A percentile compares a stretch with the other conserved stretches of the same genome.
These are phyloP conservation scores for Rhagonycha lutea DNA, from an alignment of 2,888 invertebrate genomes.

Conservation along the genomic window DNA sequence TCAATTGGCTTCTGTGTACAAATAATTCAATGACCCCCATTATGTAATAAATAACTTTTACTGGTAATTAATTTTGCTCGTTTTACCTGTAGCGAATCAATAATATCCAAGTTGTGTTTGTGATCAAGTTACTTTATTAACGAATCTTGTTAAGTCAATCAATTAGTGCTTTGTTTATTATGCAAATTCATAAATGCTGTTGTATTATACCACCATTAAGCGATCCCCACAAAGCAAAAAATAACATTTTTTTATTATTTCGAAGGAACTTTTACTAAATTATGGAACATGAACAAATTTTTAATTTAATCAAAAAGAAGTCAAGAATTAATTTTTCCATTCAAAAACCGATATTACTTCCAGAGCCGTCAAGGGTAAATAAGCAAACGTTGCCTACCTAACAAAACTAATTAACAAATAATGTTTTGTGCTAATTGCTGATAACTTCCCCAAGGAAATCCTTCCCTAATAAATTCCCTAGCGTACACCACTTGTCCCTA, in stretches of 20 bases:
- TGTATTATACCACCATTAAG: background rate
- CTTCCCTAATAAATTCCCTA: slow-evolving; percentile 9
- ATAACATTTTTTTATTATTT: background rate
- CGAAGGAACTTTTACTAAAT: background rate
- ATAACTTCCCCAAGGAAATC: slow-evolving; percentile 2
- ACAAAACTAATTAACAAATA: slow-evolving; percentile 9
- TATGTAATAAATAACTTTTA: background rate
- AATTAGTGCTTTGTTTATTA: background rate
- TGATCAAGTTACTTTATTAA: background rate
- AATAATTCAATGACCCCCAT: background rate
- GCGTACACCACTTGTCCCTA: slow-evolving; percentile 34
- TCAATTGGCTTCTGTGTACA: background rate
- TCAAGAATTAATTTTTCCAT: background rate
- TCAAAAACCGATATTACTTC: background rate
- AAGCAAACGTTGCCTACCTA: background rate
- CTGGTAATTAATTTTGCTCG: background rate
- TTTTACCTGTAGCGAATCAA: background rate
- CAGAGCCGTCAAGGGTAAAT: background rate
- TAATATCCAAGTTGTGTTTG: background rate
- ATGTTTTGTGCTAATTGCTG: slow-evolving; percentile 7
- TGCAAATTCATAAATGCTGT: background rate
- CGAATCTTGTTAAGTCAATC: background rate
- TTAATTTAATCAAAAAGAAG: background rate
- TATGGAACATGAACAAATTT: background rate
- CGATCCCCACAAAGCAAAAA: background rate